Percentiles rank a stretch among this genome's conserved stretches.
These are phyloP conservation scores for Gallinago undulata DNA, from an alignment of 2,113 vertebrate species.

Conservation along the genomic window DNA sequence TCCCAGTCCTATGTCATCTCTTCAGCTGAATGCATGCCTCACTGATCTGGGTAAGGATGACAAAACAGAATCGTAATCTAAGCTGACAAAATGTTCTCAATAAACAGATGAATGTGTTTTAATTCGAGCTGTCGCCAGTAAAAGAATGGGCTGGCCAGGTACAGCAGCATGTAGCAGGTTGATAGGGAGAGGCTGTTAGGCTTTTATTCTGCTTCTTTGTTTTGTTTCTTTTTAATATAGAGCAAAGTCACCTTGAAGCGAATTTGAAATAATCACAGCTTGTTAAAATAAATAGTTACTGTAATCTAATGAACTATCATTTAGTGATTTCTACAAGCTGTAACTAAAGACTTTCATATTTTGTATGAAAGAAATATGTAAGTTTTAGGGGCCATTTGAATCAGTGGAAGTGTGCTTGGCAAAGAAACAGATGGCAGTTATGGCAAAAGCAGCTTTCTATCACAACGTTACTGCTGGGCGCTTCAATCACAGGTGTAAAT, in stretches of 20 bases:
- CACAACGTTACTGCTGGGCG: background rate
- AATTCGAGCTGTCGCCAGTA: background rate
- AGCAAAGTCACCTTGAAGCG: constrained; percentile 51
- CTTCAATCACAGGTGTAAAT: constrained; percentile 29
- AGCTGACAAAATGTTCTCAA: constrained; percentile 54
- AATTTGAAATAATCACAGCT: constrained; percentile 11
- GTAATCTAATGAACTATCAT: constrained; percentile 4
- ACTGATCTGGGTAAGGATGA: constrained; percentile 22
- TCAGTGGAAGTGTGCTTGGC: background rate
- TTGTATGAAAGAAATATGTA: background rate
- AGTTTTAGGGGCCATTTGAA: background rate
- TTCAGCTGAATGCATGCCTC: background rate
- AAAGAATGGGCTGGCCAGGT: constrained; percentile 17
- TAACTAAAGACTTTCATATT: background rate
- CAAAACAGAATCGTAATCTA: constrained; percentile 51
- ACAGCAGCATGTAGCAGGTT: constrained; percentile 23
- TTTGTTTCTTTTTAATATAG: constrained; percentile 11
- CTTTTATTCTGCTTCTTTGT: constrained; percentile 14
- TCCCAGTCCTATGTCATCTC: constrained; percentile 14
- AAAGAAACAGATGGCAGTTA: background rate
- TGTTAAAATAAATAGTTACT: constrained; percentile 1
- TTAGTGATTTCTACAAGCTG: background rate
- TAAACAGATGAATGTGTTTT: constrained; percentile 59
- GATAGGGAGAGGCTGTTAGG: constrained; percentile 8
- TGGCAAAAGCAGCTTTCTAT: background rate